phyloP scores from a whole-genome alignment of 2,113 vertebrate species.

The Numida meleagris region DNA sequence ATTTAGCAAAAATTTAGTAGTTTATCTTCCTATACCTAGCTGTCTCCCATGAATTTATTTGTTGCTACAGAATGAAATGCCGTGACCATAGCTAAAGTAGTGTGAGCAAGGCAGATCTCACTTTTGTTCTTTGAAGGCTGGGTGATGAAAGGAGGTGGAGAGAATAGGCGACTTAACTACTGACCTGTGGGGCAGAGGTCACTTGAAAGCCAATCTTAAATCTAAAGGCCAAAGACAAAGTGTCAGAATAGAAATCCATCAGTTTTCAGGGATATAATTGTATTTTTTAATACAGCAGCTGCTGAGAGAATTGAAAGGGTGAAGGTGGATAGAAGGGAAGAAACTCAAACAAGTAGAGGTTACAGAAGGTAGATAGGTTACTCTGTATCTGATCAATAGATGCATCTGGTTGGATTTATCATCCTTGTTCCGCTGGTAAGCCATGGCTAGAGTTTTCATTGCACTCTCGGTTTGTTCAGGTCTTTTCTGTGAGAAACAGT shows the following conservation, averaged over 20 bases:
- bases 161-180: constrained; percentile 91
- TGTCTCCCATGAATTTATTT: background rate
- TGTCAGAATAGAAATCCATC: constrained; percentile 48
- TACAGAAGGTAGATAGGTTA: background rate
- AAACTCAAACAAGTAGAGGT: background rate
- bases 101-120: constrained; percentile 36
- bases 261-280: constrained; percentile 14
- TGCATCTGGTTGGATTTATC: background rate
- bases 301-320: constrained; percentile 3
- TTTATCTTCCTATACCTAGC: background rate
- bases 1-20: background rate
- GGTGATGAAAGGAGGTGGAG: constrained; percentile 57
- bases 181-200: constrained; percentile 83
- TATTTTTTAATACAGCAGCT: constrained; percentile 76
- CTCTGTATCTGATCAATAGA: background rate
- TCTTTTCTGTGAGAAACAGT: background rate
- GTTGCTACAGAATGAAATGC: constrained; percentile 25
- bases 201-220: constrained; percentile 72
- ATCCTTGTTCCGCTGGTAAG: background rate
- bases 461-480: background rate
- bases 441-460: background rate
- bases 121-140: constrained; percentile 69
- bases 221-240: constrained; percentile 67
- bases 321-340: constrained; percentile 4
- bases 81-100: constrained; percentile 17